Percentiles rank a stretch among this genome's conserved stretches.
Evolutionary conservation across 2,888 invertebrate species (phyloP).

Genomic region (Amphipoea lucens): DNA sequence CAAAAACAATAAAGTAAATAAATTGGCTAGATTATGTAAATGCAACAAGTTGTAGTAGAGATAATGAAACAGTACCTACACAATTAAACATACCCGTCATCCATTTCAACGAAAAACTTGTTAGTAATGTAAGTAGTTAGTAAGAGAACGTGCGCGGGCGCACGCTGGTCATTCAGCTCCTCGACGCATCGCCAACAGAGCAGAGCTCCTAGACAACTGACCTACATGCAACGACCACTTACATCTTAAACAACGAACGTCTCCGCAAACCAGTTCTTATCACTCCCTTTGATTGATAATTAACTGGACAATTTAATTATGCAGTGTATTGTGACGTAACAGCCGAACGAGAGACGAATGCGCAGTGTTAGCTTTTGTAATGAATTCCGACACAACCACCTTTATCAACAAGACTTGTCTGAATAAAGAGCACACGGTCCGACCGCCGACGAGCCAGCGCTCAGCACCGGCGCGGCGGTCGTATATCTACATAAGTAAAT

Average conservation of each 20-base stretch:
- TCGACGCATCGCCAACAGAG: neutral
- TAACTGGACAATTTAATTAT: constrained; percentile 12
- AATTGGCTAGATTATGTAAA: neutral
- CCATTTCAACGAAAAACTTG: constrained; percentile 17
- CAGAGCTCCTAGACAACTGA: neutral
- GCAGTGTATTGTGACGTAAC: constrained; percentile 15
- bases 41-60: constrained; percentile 4
- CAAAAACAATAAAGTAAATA: constrained; percentile 2
- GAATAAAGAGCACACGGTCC: constrained; percentile 38
- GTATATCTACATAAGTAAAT: constrained; percentile 50
- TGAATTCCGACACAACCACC: constrained; percentile 59
- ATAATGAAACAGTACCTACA: constrained; percentile 14
- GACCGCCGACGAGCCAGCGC: neutral
- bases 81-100: constrained; percentile 33
- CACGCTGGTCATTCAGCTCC: neutral
- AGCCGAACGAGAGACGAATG: constrained; percentile 18
- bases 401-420: constrained; percentile 42
- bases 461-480: neutral
- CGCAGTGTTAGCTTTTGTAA: constrained; percentile 32
- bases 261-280: constrained; percentile 13
- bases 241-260: constrained; percentile 37
- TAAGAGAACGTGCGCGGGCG: constrained; percentile 1
- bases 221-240: constrained; percentile 35
- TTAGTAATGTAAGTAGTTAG: constrained; percentile 14
- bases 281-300: constrained; percentile 29